Conservation (phyloP, 2,113 vertebrate species). For the Gymnobelideus leadbeateri region DNA sequence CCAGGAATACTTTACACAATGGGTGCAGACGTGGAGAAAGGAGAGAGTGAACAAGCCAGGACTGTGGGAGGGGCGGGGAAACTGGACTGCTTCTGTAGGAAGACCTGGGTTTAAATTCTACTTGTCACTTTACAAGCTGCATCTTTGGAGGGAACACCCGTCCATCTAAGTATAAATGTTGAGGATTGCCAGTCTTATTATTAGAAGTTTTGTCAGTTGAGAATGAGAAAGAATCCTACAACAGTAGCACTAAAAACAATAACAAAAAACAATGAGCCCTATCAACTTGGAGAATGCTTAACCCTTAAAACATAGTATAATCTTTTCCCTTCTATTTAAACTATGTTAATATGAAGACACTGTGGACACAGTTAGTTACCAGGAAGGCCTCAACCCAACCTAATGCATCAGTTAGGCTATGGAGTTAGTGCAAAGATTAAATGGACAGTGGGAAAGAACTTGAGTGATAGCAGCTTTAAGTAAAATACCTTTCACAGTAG, state of each 20-base stretch:
- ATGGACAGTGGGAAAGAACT: background rate
- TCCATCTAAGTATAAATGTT: background rate
- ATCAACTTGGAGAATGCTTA: background rate
- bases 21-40: background rate
- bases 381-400: background rate
- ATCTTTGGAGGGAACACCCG: background rate
- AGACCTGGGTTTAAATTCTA: background rate
- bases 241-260: background rate
- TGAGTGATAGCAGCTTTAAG: background rate
- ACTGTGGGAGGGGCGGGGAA: no score
- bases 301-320: background rate
- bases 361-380: background rate
- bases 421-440: background rate
- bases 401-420: background rate
- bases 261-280: background rate
- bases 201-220: background rate
- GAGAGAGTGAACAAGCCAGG: background rate
- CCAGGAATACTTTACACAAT: background rate
- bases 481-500: background rate
- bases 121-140: background rate
- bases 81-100: background rate
- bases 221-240: background rate
- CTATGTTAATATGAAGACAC: background rate
- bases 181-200: background rate
- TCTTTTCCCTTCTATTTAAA: background rate